These are phyloP conservation scores for Diorhabda elongata DNA, from an alignment of 1,140 invertebrate species.

Conservation along the genomic window DNA sequence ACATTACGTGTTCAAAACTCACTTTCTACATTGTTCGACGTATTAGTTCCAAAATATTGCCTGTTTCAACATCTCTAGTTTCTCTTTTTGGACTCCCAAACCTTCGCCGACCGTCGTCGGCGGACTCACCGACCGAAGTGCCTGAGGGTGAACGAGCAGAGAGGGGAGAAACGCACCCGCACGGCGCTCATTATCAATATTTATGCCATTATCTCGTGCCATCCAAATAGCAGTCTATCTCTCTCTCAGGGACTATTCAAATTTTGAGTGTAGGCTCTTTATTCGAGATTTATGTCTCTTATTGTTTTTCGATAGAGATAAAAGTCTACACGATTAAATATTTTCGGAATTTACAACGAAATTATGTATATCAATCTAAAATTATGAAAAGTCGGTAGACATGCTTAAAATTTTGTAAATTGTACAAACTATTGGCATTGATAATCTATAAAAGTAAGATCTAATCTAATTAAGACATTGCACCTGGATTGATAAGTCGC, in stretches of 20 bases:
- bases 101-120: not conserved
- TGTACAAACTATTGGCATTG: too few species aligned
- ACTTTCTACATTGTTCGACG: too few species aligned
- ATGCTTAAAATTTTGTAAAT: too few species aligned
- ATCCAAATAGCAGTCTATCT: constrained; percentile 8
- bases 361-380: too few species aligned
- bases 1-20: too few species aligned
- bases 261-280: constrained; percentile 14
- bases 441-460: too few species aligned
- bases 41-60: too few species aligned
- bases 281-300: constrained; percentile 8
- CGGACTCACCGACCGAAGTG: not conserved
- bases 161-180: constrained; percentile 7
- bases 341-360: too few species aligned
- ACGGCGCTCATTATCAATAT: constrained; percentile 18
- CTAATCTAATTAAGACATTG: too few species aligned
- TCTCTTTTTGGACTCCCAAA: constrained; percentile 1
- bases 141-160: not conserved
- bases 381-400: too few species aligned
- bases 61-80: not conserved
- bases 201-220: constrained; percentile 17
- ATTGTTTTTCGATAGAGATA: not conserved
- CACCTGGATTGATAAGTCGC: too few species aligned
- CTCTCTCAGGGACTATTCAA: constrained; percentile 10
- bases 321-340: too few species aligned